Evolutionary conservation across 2,797 vertebrate species (phyloP).

Genomic region (Arvicola amphibius): DNA sequence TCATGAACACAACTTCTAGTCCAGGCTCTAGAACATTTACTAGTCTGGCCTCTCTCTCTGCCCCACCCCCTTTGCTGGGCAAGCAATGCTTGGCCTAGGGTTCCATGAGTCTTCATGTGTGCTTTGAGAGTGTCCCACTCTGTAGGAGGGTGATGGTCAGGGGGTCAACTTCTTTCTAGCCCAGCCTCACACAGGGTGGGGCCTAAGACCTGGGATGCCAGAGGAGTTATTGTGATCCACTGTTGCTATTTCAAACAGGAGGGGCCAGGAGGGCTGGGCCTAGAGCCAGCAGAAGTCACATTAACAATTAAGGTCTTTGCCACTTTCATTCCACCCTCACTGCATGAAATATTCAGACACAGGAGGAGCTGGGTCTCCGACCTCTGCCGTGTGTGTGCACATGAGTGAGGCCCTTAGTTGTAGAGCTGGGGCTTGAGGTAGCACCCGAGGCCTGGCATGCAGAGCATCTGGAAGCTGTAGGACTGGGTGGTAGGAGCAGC

Average conservation of each 20-base stretch:
- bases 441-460: not conserved
- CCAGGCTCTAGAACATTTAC: not conserved
- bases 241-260: not conserved
- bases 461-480: not conserved
- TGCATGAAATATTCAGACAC: conserved; percentile 73
- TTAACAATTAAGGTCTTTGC: conserved; percentile 70
- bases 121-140: not conserved
- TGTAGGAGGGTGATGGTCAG: not conserved
- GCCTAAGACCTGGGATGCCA: not conserved
- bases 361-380: not conserved
- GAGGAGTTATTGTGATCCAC: not conserved
- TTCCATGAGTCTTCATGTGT: not conserved
- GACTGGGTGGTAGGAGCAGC: not conserved
- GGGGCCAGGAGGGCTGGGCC: not conserved
- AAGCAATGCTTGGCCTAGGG: not conserved
- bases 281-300: not conserved
- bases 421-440: not conserved
- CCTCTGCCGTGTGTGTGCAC: not conserved
- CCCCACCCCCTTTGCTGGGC: too few relatives aligned
- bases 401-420: not conserved
- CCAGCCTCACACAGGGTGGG: not conserved
- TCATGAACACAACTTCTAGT: not conserved
- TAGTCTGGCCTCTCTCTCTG: not conserved
- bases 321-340: not conserved
- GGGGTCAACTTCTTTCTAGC: not conserved